Conservation (phyloP, 1,140 invertebrate genomes). For the Drosophila tropicalis region DNA sequence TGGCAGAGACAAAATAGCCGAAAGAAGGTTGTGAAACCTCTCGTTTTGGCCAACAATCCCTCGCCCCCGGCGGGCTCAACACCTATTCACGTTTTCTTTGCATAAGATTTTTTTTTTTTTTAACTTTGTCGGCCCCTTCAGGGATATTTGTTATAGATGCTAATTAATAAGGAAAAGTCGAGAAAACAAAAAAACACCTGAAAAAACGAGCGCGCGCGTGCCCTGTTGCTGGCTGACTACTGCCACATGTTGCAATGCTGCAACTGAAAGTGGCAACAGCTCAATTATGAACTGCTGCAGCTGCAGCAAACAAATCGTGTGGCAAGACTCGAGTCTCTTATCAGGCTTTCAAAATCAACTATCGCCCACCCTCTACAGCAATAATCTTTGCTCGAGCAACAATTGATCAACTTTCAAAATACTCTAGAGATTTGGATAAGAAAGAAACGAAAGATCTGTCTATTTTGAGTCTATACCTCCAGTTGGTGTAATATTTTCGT, state of each 20-base stretch:
- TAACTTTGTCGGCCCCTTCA: constrained; percentile 46
- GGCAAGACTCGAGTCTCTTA: constrained; percentile 39
- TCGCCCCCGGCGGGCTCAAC: constrained; percentile 55
- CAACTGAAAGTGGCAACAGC: constrained; percentile 50
- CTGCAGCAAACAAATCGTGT: constrained; percentile 50
- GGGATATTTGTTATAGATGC: constrained; percentile 17
- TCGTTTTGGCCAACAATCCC: neutral
- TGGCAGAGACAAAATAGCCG: neutral
- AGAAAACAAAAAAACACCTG: constrained; percentile 29
- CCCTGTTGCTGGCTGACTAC: neutral
- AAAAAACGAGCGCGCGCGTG: neutral
- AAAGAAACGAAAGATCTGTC: too few species aligned
- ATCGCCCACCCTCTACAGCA: constrained; percentile 3
- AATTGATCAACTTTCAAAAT: neutral
- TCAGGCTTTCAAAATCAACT: constrained; percentile 57
- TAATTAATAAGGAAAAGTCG: constrained; percentile 73
- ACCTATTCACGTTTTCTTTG: constrained; percentile 59
- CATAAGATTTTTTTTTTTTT: constrained; percentile 44
- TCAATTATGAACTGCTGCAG: constrained; percentile 58
- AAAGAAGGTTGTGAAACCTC: constrained; percentile 57
- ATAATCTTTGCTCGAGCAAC: neutral
- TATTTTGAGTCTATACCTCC: too few species aligned
- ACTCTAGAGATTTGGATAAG: neutral
- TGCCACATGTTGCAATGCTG: constrained; percentile 2
- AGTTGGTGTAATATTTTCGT: constrained; percentile 34